Evolutionary conservation across 2,888 invertebrate genomes (phyloP), one percentile per base, ranked within the genome.

Genomic region (Parochlus steinenii): DNA sequence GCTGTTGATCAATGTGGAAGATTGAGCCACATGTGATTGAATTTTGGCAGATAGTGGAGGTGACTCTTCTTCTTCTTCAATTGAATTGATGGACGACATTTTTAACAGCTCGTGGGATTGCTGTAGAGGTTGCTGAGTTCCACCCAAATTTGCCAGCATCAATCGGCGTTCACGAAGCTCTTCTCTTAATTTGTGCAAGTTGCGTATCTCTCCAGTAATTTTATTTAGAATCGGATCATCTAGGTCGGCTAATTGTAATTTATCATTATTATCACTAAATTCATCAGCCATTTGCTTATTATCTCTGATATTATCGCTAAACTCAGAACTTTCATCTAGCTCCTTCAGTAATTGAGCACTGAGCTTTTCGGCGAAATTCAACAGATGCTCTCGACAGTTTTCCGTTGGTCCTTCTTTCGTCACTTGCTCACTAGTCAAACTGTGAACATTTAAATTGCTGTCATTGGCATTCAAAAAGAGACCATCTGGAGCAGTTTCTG

Each of bases 361-460:
- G n/a, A 83, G 58, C 50, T 77, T 74, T 49, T 83, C 82, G 2
- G 82, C 81, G 47, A 82, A 81, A 47, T 81, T 79, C 3, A 74
- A 74, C 41, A 82, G 61, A 50, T 81, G 77, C 46, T 71, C 71
- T 41, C 68, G 65, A 43, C 72, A 71, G 42, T 74, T 72, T 45
- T 73, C 70, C 35, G 65, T 65, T 74, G 74, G 74, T 23, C 62
- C 23, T 19, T n/a, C n/a, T n/a, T n/a, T n/a, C n/a, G n/a, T n/a
- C n/a, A n/a, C n/a, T n/a, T n/a, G n/a, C n/a, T n/a, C n/a, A n/a
- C n/a, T n/a, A n/a, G n/a, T n/a, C n/a, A n/a, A n/a, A n/a, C n/a
- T n/a, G n/a, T n/a, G n/a, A 10, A 22, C 28, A 28, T 65, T 65
- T 63, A 65, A 64, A 41, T 63, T 64, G 43, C 65, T 66, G 41